Percentiles rank a stretch among this genome's conserved stretches.
phyloP scores from a whole-genome alignment of 2,113 vertebrate species.

The Chloebia gouldiae region DNA sequence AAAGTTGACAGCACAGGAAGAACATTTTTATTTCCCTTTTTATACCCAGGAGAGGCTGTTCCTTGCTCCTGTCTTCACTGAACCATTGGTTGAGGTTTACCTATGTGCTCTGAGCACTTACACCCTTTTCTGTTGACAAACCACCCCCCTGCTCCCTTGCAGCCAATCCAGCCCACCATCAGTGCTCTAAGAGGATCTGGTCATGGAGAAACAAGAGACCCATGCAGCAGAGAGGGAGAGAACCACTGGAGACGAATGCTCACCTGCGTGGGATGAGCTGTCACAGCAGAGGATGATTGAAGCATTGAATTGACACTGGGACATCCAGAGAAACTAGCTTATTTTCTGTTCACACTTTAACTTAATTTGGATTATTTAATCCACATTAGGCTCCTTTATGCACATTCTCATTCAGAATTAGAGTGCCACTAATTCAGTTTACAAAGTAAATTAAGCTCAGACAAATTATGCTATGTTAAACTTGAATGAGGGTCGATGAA shows the following conservation, averaged over 20 bases:
- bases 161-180: not conserved
- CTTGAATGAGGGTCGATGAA: conserved; percentile 43
- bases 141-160: accelerated
- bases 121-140: not conserved
- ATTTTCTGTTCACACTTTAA: conserved; percentile 17
- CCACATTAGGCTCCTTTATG: conserved; percentile 36
- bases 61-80: not conserved
- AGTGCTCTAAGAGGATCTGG: not conserved
- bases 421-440: conserved; percentile 45
- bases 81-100: not conserved
- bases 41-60: not conserved
- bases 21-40: not conserved
- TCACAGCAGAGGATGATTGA: not conserved
- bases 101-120: accelerated
- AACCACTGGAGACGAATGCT: not conserved
- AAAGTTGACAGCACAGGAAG: not conserved
- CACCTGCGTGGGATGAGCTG: not conserved
- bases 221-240: not conserved
- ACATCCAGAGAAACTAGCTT: not conserved
- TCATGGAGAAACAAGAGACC: not conserved
- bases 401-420: conserved; percentile 20
- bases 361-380: conserved; percentile 59
- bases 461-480: conserved; percentile 39
- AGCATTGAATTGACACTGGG: not conserved
- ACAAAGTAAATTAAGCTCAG: conserved; percentile 48